Evolutionary conservation across 2,797 vertebrate genomes (phyloP).

Genomic region (Poecilia velifera): DNA sequence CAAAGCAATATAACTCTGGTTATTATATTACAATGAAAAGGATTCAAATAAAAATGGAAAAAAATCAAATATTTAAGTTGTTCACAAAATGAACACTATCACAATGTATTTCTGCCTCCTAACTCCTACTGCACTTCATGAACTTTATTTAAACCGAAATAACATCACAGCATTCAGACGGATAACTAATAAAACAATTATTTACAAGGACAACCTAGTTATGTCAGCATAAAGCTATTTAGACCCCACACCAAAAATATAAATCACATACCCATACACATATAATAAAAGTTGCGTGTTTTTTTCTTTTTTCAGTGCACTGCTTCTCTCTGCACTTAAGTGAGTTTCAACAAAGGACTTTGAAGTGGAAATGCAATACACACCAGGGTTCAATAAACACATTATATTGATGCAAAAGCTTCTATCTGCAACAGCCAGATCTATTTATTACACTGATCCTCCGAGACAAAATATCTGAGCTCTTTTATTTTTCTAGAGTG

Average conservation of each 20-base stretch:
- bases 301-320: neutral
- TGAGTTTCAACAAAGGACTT: neutral
- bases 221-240: constrained; percentile 39
- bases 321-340: neutral
- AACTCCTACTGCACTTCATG: neutral
- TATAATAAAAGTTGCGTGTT: neutral
- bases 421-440: neutral
- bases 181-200: neutral
- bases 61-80: neutral
- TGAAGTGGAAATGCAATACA: neutral
- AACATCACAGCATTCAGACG: neutral
- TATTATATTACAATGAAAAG: neutral
- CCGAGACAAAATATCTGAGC: neutral
- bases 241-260: constrained; percentile 35
- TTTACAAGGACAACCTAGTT: constrained; percentile 23
- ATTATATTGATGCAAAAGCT: constrained; percentile 6
- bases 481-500: neutral
- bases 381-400: neutral
- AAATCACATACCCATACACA: constrained; percentile 41
- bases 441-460: neutral
- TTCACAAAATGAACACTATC: neutral
- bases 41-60: neutral
- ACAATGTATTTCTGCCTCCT: neutral
- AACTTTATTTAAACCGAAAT: neutral
- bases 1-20: neutral